Percentiles rank a stretch among this genome's conserved stretches.
phyloP scores from a whole-genome alignment of 2,797 vertebrate species.

The Smutsia gigantea region DNA sequence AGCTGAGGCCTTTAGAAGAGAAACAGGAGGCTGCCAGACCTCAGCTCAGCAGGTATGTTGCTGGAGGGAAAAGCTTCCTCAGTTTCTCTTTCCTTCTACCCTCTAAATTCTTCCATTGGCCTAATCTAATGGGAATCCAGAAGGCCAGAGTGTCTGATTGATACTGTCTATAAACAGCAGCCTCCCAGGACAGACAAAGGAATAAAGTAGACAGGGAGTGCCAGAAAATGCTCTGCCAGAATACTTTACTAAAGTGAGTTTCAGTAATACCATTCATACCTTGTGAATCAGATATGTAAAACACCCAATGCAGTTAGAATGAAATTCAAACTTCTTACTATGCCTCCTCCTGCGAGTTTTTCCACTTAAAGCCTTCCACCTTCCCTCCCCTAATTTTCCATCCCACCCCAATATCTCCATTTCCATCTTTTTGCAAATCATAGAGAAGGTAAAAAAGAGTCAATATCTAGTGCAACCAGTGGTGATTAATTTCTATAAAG shows the following conservation, averaged over 20 bases:
- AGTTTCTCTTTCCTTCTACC: neutral
- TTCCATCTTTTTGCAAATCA: neutral
- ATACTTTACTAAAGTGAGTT: neutral
- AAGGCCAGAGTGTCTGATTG: neutral
- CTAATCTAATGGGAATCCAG: neutral
- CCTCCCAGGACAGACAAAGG: neutral
- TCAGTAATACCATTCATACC: neutral
- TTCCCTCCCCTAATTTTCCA: too few relatives aligned
- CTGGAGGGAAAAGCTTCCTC: neutral
- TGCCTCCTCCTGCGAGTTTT: neutral
- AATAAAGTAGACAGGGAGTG: neutral
- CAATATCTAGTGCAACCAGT: neutral
- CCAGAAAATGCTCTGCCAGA: neutral
- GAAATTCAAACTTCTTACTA: neutral
- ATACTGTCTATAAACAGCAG: neutral
- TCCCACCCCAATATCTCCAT: too few relatives aligned
- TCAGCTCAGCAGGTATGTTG: neutral
- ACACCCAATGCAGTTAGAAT: neutral
- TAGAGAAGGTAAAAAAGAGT: neutral
- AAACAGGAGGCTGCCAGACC: neutral
- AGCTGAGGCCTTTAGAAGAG: neutral
- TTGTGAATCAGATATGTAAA: neutral
- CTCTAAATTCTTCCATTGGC: neutral
- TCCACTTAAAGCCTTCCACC: too few relatives aligned
- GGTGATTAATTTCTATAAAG: neutral